Conservation (phyloP, 2,888 invertebrate species). For the Nysson spinosus region DNA sequence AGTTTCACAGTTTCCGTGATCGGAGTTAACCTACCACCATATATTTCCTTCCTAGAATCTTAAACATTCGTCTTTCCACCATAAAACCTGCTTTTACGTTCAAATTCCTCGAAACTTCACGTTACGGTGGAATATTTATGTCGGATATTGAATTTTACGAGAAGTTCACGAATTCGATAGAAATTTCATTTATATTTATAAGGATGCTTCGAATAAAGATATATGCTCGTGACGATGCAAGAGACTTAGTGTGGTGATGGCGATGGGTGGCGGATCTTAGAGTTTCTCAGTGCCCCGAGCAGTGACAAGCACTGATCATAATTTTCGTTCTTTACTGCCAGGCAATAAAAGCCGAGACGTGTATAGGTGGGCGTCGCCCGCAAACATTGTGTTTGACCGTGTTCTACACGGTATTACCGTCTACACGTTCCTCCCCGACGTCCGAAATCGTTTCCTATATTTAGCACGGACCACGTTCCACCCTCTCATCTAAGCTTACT, state of each 20-base stretch:
- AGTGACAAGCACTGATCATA: slow-evolving; percentile 74
- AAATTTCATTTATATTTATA: slow-evolving; percentile 20
- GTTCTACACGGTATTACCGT: slow-evolving; percentile 63
- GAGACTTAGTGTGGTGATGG: slow-evolving; percentile 8
- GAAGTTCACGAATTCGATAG: too few species aligned
- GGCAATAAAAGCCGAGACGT: slow-evolving; percentile 72
- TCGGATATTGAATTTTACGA: too few species aligned
- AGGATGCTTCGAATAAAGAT: slow-evolving; percentile 1
- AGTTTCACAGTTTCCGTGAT: slow-evolving; percentile 49
- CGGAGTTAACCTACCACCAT: slow-evolving; percentile 3
- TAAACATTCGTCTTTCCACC: not conserved
- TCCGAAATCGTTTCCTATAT: slow-evolving; percentile 66
- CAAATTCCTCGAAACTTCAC: slow-evolving; percentile 9
- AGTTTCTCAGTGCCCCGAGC: slow-evolving; percentile 68
- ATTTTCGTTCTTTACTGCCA: slow-evolving; percentile 74
- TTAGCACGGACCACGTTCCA: slow-evolving; percentile 54
- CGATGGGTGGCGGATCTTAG: slow-evolving; percentile 34
- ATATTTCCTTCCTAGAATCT: not conserved
- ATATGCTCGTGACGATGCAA: slow-evolving; percentile 9
- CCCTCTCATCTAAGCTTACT: slow-evolving; percentile 14
- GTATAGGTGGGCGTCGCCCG: slow-evolving; percentile 74
- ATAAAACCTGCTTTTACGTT: too few species aligned
- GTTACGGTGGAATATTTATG: too few species aligned
- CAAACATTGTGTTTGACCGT: slow-evolving; percentile 75
- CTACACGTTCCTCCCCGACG: slow-evolving; percentile 32